Percentiles rank a stretch among this genome's conserved stretches.
Conservation (phyloP, 2,797 vertebrate species). For the Falco berigora region DNA sequence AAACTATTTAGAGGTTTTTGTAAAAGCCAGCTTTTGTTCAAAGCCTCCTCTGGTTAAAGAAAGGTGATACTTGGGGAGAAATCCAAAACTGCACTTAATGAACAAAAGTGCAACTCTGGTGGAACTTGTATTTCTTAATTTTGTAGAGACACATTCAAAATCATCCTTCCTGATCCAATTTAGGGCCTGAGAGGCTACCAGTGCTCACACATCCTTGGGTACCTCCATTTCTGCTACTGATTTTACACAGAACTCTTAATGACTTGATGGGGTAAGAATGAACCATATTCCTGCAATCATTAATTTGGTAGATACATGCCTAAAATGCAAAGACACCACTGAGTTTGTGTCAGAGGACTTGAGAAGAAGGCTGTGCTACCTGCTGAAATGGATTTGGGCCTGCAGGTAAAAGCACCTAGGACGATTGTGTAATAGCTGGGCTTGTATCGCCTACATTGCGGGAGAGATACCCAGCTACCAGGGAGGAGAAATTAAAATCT, state of each 20-base stretch:
- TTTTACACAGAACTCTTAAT: not conserved
- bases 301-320: not conserved
- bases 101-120: not conserved
- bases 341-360: not conserved
- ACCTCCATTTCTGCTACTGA: not conserved
- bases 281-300: not conserved
- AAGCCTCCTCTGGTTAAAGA: not conserved
- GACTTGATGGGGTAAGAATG: not conserved
- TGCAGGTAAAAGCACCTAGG: not conserved
- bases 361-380: not conserved
- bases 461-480: not conserved
- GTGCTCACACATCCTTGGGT: not conserved
- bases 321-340: not conserved
- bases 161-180: not conserved
- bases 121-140: not conserved
- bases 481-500: not conserved
- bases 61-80: not conserved
- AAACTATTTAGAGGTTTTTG: not conserved
- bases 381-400: not conserved
- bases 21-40: not conserved
- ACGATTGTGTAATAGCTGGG: not conserved
- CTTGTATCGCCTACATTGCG: not conserved
- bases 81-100: not conserved
- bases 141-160: not conserved
- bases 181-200: not conserved